Base-by-base conservation (phyloP, 2,113 vertebrate species). In the Menura novaehollandiae region DNA sequence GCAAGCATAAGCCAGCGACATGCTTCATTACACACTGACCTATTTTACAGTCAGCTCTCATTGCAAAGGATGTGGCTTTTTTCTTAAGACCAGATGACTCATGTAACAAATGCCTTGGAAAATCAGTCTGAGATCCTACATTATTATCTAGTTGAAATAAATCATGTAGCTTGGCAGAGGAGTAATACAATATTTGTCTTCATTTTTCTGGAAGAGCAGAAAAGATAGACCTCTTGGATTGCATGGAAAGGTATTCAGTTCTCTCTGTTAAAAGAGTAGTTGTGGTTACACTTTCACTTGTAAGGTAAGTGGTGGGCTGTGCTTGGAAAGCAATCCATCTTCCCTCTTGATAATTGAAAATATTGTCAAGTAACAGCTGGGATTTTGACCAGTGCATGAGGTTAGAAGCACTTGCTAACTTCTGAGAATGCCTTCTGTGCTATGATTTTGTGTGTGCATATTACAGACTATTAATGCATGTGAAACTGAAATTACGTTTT, bases 11-110 rank as follows among this genome's bases (percentile, higher is more conserved):
- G 49, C 41, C 83, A 63, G 76, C 0, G 3, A 32, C 13, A 71
- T 85, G 79, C 72, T 96, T 95, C 82, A 78, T 95, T 97, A 49
- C 90, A 86, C 88, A 72, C 68, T 90, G 94, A 94, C 92, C 72
- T 94, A 41, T 96, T 97, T 96, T 83, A 60, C 30, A 71, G 75
- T 67, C 76, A 84, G 64, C 32, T 64, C 75, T 95, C 24, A 30
- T 84, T 88, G 63, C 74, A 82, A 44, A 86, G 60, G 78, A 85
- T 88, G 75, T 59, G 75, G 46, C 35, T 89, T 89, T 62, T 85
- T 79, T 78, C 75, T 82, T 28, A 82, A 96, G 93, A 64, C 33
- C 72, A 32, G 73, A 84, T 95, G 90, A 88, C n/a, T 96, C 75
- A 47, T 49, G 28, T 86, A 95, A 89, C 46, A 75, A 91, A 88